These are phyloP conservation scores for Temnothorax curvispinosus DNA, from an alignment of 1,140 invertebrate genomes.

Conservation along the genomic window DNA sequence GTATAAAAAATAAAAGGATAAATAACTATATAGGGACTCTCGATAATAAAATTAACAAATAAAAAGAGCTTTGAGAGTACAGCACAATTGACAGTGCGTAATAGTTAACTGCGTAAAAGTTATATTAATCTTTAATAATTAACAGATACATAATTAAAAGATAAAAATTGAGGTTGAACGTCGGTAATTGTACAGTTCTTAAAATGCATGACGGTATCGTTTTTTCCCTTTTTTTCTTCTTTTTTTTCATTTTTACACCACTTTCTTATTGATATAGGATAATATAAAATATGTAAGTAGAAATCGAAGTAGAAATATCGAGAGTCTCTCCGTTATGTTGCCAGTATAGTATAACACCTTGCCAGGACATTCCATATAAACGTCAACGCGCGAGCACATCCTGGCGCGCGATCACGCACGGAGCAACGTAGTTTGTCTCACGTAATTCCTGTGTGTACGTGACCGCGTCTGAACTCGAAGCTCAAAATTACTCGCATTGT, in stretches of 20 bases:
- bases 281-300: background rate
- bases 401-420: conserved; percentile 52
- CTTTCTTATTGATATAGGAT: background rate
- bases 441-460: conserved; percentile 69
- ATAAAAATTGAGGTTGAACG: background rate
- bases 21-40: background rate
- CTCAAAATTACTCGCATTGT: conserved; percentile 69
- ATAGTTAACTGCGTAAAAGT: too few species aligned
- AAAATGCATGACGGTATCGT: too few species aligned
- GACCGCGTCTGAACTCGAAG: conserved; percentile 65
- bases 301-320: background rate
- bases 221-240: too few species aligned
- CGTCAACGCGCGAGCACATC: conserved; percentile 40
- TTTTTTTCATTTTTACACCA: background rate
- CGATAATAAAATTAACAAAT: too few species aligned
- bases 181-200: background rate
- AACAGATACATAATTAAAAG: too few species aligned
- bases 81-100: background rate
- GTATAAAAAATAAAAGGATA: background rate
- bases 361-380: conserved; percentile 11
- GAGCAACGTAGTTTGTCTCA: conserved; percentile 51
- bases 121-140: too few species aligned
- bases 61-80: too few species aligned
- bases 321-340: conserved; percentile 38
- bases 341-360: conserved; percentile 22